Conservation (phyloP, 2,888 invertebrate species). For the Cheiracanthium punctorium region DNA sequence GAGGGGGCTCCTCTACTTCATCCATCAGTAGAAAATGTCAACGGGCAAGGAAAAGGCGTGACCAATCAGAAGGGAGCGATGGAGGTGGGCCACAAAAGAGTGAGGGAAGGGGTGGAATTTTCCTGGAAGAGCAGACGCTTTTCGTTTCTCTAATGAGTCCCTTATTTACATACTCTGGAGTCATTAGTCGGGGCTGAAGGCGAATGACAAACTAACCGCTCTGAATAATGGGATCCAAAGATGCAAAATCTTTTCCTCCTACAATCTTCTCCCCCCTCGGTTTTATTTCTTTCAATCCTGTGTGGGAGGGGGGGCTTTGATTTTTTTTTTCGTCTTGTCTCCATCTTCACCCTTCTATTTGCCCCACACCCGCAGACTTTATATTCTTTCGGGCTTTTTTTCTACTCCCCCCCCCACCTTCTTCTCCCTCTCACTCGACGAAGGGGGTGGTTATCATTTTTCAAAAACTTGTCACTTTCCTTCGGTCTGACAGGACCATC, state of each 20-base stretch:
- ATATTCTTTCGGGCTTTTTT: constrained; percentile 22
- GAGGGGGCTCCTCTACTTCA: constrained; percentile 51
- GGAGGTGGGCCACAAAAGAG: constrained; percentile 46
- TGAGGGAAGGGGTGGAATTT: constrained; percentile 66
- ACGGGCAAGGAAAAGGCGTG: constrained; percentile 70
- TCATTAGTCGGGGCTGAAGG: constrained; percentile 66
- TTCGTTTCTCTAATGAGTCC: constrained; percentile 69
- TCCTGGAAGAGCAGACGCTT: constrained; percentile 56
- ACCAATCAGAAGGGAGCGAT: constrained; percentile 67
- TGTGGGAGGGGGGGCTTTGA: constrained; percentile 9
- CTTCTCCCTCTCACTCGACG: not conserved
- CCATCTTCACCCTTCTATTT: constrained; percentile 34
- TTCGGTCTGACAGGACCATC: constrained; percentile 62
- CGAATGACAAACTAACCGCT: constrained; percentile 65
- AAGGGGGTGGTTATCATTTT: constrained; percentile 62
- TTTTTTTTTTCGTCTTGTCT: constrained; percentile 12
- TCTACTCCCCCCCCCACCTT: constrained; percentile 12
- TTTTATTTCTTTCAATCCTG: constrained; percentile 33
- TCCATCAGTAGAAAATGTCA: constrained; percentile 68
- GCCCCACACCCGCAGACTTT: constrained; percentile 17
- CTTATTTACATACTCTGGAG: constrained; percentile 69
- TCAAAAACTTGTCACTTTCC: constrained; percentile 70
- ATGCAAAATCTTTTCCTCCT: constrained; percentile 62
- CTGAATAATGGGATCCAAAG: constrained; percentile 60
- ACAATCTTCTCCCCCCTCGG: constrained; percentile 39